Evolutionary conservation across 2,113 vertebrate species (phyloP).

Genomic region (Bambusicola thoracicus): DNA sequence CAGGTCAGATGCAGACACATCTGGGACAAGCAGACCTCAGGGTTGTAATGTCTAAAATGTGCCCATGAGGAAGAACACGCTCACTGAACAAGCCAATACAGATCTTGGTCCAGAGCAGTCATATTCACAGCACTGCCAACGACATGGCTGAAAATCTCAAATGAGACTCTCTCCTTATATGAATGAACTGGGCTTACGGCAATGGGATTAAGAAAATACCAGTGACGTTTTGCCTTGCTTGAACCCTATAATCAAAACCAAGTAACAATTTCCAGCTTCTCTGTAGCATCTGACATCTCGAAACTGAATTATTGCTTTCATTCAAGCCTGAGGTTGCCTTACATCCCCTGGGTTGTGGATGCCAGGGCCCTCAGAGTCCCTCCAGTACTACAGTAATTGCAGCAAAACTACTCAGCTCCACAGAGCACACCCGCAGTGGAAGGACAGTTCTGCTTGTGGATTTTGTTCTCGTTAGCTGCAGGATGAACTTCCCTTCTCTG

Average conservation of each 20-base stretch:
- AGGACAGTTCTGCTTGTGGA: not conserved
- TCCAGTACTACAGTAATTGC: not conserved
- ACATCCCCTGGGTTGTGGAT: not conserved
- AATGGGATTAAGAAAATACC: not conserved
- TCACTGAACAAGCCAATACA: not conserved
- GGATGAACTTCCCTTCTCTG: not conserved
- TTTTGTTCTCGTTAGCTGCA: not conserved
- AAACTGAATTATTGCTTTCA: slow-evolving; percentile 26
- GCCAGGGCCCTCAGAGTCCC: not conserved
- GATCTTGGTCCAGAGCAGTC: not conserved
- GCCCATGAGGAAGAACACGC: not conserved
- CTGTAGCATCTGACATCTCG: not conserved
- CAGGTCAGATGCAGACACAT: not conserved
- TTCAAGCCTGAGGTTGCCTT: not conserved
- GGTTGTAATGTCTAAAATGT: not conserved
- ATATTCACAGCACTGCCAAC: not conserved
- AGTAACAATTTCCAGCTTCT: not conserved
- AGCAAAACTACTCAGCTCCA: not conserved
- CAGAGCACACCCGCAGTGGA: not conserved
- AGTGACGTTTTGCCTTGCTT: not conserved
- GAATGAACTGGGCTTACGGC: not conserved
- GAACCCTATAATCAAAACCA: not conserved
- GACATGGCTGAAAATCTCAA: not conserved
- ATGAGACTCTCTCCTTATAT: not conserved
- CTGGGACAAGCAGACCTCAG: not conserved